Evolutionary conservation across 23 tunicate genomes (phyloP), one percentile per base, ranked within the genome.

Genomic region (Diplosoma virens): DNA sequence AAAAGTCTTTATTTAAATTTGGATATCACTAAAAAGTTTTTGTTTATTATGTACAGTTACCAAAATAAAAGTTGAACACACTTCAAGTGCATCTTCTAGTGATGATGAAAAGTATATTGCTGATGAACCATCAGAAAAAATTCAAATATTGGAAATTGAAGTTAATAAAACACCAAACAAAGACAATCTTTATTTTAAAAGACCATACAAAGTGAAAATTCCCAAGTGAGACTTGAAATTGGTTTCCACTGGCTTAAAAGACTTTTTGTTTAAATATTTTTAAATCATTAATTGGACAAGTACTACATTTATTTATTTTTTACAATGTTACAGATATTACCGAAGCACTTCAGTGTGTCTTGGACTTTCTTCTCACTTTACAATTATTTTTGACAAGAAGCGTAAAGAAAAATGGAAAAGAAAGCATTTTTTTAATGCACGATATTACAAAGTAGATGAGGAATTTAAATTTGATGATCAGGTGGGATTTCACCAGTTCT

Each of bases 111-210:
- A 35, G 17, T 3, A 9, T 22, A 16, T 29, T 7, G 35, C n/a
- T 11, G 34, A 11, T 5, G 9, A 26, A 26, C 35, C 34, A 4
- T 5, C 69, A 26, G 35, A 61, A 6, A 61, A 61, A 29, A 22
- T 61, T 9, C 35, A 5, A 3, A 29, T 26, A 4, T 5, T 61
- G 17, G 52, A 67, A 7, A 22, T 79, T 46, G 20, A 27, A n/a
- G 54, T 79, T 1, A 88, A 89, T 61, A 82, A 60, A 61, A 52
- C 24, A n/a, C 47, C 79, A 21, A 88, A 89, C 37, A 82, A 82
- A 34, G 81, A 89, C 71, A 89, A 89, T 60, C 67, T 89, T 11
- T 86, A 89, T 78, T 89, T 89, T 58, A 48, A 63, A 6, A 82
- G 81, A 34, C 96, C 87, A 0, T 89, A 89, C 33, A 82, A 82